These are phyloP conservation scores for Thelaira solivaga DNA, from an alignment of 2,888 invertebrate species.

Conservation along the genomic window DNA sequence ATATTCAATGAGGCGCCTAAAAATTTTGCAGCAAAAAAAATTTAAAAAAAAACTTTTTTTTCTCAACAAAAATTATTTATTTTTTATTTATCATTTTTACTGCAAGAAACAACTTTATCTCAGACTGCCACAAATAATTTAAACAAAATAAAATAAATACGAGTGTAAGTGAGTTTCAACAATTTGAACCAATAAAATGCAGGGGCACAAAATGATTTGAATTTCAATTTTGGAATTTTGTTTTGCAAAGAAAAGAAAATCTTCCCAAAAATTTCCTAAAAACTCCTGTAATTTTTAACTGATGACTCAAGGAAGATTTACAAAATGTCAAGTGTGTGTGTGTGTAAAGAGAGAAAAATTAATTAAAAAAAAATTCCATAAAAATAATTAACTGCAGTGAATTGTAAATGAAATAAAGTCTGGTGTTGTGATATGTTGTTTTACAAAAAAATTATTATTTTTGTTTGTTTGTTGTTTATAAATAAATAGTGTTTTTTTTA, in stretches of 20 bases:
- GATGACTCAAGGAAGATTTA: conserved; percentile 30
- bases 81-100: no score
- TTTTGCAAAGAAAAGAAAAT: neutral
- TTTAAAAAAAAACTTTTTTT: neutral
- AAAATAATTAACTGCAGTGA: conserved; percentile 30
- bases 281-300: conserved; percentile 45
- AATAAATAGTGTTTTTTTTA: no score
- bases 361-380: conserved; percentile 5
- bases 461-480: conserved; percentile 23
- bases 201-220: no score
- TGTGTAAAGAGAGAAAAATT: neutral
- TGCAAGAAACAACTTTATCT: neutral
- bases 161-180: conserved; percentile 25
- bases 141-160: conserved; percentile 45
- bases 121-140: conserved; percentile 42
- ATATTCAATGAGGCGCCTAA: conserved; percentile 41
- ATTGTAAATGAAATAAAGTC: conserved; percentile 41
- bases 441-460: conserved; percentile 52
- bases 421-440: conserved; percentile 52
- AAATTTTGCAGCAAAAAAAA: conserved; percentile 3
- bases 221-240: no score
- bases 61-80: no score
- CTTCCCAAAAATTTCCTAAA: no score
- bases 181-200: conserved; percentile 30
- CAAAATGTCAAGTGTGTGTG: conserved; percentile 47